phyloP scores from a whole-genome alignment of 2,113 vertebrate species.

The Tragelaphus buxtoni region DNA sequence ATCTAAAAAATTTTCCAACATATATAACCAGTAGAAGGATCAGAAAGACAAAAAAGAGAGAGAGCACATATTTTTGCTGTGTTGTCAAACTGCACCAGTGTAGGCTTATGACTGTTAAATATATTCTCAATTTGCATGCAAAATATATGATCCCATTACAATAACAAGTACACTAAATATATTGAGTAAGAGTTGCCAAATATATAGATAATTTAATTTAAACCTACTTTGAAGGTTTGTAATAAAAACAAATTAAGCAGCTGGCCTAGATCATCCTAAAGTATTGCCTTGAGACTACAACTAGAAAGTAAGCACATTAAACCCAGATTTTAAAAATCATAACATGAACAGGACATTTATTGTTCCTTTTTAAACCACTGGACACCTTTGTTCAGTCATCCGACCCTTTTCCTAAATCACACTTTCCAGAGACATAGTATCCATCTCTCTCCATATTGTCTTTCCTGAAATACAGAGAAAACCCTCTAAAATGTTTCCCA shows the following conservation, averaged over 20 bases:
- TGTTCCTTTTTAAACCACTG: background rate
- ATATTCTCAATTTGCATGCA: background rate
- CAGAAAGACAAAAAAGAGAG: background rate
- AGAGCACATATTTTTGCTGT: background rate
- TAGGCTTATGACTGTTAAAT: background rate
- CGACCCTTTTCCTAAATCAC: background rate
- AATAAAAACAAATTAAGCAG: background rate
- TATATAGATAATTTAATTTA: background rate
- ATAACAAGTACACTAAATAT: slow-evolving; percentile 1
- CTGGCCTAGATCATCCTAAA: background rate
- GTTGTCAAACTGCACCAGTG: background rate
- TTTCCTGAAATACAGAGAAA: background rate
- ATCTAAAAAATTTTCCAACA: background rate
- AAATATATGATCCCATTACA: slow-evolving; percentile 4
- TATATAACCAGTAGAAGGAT: background rate
- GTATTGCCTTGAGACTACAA: background rate
- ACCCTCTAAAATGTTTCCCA: background rate
- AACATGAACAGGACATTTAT: background rate
- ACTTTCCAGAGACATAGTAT: background rate
- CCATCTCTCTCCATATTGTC: background rate
- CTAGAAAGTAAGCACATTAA: background rate
- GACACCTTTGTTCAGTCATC: background rate
- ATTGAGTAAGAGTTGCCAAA: background rate
- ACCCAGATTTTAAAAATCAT: background rate
- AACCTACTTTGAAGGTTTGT: background rate